These are phyloP conservation scores for Chelon auratus DNA, from an alignment of 2,797 vertebrate species.

Conservation along the genomic window DNA sequence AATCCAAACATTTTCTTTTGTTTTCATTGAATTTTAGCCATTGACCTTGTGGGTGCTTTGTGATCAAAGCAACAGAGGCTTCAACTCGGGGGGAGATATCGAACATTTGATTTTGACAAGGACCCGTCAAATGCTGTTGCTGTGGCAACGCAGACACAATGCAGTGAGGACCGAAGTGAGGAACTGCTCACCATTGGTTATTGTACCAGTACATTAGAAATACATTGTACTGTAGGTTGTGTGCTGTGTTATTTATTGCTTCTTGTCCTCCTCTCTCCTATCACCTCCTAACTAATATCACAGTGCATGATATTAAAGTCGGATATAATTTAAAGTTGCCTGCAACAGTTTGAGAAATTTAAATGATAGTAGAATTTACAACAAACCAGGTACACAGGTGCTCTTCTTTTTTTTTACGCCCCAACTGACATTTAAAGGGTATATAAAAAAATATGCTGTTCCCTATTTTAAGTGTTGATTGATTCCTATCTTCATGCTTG, in stretches of 20 bases:
- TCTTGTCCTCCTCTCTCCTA: constrained; percentile 16
- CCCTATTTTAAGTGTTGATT: too few species aligned
- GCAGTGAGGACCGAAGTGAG: constrained; percentile 26
- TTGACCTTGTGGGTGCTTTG: constrained; percentile 51
- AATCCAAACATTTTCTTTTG: constrained; percentile 42
- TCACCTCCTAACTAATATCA: too few species aligned
- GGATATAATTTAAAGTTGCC: not conserved
- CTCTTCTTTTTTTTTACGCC: too few species aligned
- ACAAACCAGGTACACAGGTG: too few species aligned
- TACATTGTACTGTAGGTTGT: constrained; percentile 36
- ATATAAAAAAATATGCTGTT: too few species aligned
- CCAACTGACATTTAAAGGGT: too few species aligned
- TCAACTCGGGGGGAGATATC: constrained; percentile 60
- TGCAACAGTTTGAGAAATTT: not conserved
- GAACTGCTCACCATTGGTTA: constrained; percentile 11
- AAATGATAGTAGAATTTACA: too few species aligned
- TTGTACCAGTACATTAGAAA: constrained; percentile 36
- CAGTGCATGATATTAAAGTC: not conserved
- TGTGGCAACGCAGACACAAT: constrained; percentile 42
- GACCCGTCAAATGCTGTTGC: constrained; percentile 69
- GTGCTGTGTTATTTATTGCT: constrained; percentile 45
- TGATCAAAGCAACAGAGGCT: constrained; percentile 60
- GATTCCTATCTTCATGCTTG: too few species aligned
- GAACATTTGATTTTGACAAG: constrained; percentile 67
- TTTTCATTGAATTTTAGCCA: constrained; percentile 53